Evolutionary conservation across 2,888 invertebrate genomes (phyloP).

Genomic region (Eucera pruinosa): DNA sequence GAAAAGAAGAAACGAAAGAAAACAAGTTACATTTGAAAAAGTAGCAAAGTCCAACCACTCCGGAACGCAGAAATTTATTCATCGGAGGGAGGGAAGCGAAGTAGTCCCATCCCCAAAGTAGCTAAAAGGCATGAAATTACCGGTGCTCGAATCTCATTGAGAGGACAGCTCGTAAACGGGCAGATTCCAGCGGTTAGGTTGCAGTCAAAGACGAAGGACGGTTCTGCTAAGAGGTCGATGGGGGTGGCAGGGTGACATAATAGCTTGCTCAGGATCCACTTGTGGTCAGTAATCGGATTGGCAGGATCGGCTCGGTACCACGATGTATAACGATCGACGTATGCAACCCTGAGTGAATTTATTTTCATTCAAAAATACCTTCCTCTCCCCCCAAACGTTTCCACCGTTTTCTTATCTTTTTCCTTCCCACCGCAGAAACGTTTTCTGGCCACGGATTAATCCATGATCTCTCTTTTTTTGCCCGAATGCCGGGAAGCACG

Average conservation of each 20-base stretch:
- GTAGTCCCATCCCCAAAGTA: neutral
- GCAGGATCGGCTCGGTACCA: constrained; percentile 37
- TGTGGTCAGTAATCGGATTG: constrained; percentile 66
- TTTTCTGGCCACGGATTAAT: neutral
- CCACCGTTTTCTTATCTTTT: neutral
- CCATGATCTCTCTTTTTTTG: neutral
- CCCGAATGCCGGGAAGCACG: neutral
- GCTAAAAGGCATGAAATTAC: constrained; percentile 39
- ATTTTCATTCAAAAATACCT: constrained; percentile 8
- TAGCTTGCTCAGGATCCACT: constrained; percentile 67
- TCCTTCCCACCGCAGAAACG: neutral
- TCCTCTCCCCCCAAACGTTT: neutral
- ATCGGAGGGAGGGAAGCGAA: neutral
- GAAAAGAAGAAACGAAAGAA: neutral
- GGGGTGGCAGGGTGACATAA: constrained; percentile 56
- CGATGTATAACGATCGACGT: constrained; percentile 35
- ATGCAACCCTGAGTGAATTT: constrained; percentile 7
- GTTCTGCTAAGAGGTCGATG: constrained; percentile 47
- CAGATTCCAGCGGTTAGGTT: constrained; percentile 39
- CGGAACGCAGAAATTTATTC: neutral
- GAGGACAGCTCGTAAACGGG: constrained; percentile 42
- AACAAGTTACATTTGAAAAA: neutral
- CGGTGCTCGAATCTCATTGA: constrained; percentile 42
- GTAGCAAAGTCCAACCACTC: neutral
- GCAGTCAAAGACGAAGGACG: constrained; percentile 57